Evolutionary conservation across 2,888 invertebrate genomes (phyloP).

Genomic region (Drosophila limbata): DNA sequence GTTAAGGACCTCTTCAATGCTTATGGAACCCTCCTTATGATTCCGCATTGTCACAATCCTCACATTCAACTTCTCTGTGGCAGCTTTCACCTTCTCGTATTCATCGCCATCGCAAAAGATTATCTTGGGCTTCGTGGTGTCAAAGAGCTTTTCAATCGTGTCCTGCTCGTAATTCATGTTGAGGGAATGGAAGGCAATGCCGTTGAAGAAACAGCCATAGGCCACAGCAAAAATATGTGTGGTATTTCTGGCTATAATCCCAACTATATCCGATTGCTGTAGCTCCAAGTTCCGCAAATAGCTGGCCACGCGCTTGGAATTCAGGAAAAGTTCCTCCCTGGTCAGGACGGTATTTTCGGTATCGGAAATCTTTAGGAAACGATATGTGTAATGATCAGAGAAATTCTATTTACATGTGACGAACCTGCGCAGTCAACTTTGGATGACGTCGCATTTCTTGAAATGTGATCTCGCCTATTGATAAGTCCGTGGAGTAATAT

Average conservation of each 20-base stretch:
- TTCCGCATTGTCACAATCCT: conserved; percentile 31
- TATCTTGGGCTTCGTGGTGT: conserved; percentile 48
- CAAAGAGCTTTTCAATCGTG: conserved; percentile 36
- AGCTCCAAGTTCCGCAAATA: conserved; percentile 45
- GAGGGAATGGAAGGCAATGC: conserved; percentile 48
- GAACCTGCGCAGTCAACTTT: conserved; percentile 22
- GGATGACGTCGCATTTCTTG: conserved; percentile 36
- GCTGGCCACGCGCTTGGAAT: conserved; percentile 54
- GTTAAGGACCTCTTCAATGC: conserved; percentile 16
- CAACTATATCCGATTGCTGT: conserved; percentile 56
- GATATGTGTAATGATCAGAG: not conserved
- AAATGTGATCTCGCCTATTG: conserved; percentile 44
- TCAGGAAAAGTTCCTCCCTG: conserved; percentile 30
- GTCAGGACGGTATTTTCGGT: conserved; percentile 38
- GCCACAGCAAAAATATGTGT: conserved; percentile 55
- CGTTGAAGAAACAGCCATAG: conserved; percentile 56
- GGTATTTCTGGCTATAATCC: conserved; percentile 58
- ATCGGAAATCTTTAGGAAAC: conserved; percentile 49
- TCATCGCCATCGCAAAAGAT: conserved; percentile 41
- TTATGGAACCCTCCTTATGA: conserved; percentile 3
- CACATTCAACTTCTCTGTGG: conserved; percentile 10
- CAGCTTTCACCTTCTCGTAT: conserved; percentile 19
- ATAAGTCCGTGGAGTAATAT: conserved; percentile 41
- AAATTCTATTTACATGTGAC: not conserved
- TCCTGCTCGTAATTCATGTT: conserved; percentile 32